Base-by-base conservation (phyloP, 1,140 invertebrate species). In the Camponotus floridanus region DNA sequence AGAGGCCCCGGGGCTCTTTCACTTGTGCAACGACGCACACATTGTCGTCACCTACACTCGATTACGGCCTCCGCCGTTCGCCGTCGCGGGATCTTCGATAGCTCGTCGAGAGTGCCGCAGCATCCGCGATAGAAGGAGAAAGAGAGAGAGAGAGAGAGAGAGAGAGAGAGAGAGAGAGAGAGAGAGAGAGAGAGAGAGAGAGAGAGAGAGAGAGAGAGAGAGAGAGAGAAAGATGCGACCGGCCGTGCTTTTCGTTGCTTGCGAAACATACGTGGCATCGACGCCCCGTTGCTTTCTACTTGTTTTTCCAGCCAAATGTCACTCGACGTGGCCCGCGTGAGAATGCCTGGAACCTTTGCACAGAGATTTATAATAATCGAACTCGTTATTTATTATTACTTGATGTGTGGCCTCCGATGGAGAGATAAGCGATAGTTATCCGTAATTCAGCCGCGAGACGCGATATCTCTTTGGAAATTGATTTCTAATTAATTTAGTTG, bases 21-120 rank as follows among this genome's bases (percentile, higher is more conserved):
- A 92, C 93, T 94, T 94, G 91, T 94, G 92, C 93, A 94, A 94
- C 81, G 45, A 73, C 80, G 81, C 88, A 88, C 89, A 87, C 89
- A 89, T 93, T 90, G 88, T 91, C 91, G 65, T 73, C 67, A 90
- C 88, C 89, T 92, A 87, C 87, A 88, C 89, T 90, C 91, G 88
- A 89, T 90, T 89, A 89, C 65, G 48, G 59, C 3, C 45, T 48
- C 45, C 45, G 3, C 67, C 55, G 45, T 39, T 21, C 64, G 48
- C 13, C n/a, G 83, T 86, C 76, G 85, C 85, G 73, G 79, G 87
- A 81, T 86, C 81, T 86, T 70, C 31, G 62, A 21, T 62, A 59
- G 78, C 68, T 33, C 62, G 31, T 45, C 9, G 55, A 74, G 31
- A 31, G 26, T 45, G 36, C 57, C 33, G 71, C 36, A 21, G 68